Conservation (phyloP, 2,888 invertebrate species). For the Oscheius sp. region DNA sequence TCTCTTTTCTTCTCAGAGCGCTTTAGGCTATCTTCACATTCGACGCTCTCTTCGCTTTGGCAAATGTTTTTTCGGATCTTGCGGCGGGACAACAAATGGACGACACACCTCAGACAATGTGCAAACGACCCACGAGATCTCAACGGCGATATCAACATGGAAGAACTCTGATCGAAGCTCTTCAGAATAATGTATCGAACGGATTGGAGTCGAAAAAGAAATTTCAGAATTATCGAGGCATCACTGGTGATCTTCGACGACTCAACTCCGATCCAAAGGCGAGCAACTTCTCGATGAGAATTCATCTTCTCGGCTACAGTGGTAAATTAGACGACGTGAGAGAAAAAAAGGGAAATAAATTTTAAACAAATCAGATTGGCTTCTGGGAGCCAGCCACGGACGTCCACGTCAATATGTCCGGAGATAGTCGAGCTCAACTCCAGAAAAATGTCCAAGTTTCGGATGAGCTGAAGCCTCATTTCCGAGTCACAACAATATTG, state of each 20-base stretch:
- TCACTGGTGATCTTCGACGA: slow-evolving; percentile 53
- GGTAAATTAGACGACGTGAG: slow-evolving; percentile 65
- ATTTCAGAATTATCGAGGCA: slow-evolving; percentile 41
- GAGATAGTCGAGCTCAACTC: slow-evolving; percentile 65
- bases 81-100: slow-evolving; percentile 39
- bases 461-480: slow-evolving; percentile 69
- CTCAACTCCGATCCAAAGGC: slow-evolving; percentile 42
- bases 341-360: neutral
- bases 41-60: slow-evolving; percentile 59
- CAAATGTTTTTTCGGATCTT: slow-evolving; percentile 43
- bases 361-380: slow-evolving; percentile 69
- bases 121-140: slow-evolving; percentile 52
- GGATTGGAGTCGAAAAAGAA: too few relatives aligned
- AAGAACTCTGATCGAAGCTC: slow-evolving; percentile 43
- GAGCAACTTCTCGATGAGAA: slow-evolving; percentile 67
- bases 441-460: slow-evolving; percentile 69
- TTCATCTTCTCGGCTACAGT: slow-evolving; percentile 66
- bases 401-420: slow-evolving; percentile 66
- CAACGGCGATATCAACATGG: slow-evolving; percentile 63
- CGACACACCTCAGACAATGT: slow-evolving; percentile 44
- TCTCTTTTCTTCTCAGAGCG: too few relatives aligned
- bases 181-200: slow-evolving; percentile 38
- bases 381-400: slow-evolving; percentile 67
- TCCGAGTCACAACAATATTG: slow-evolving; percentile 72
- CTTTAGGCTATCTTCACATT: slow-evolving; percentile 58